Percentiles rank a stretch among this genome's conserved stretches.
Evolutionary conservation across 2,797 vertebrate species (phyloP).

Genomic region (Micromesistius poutassou): DNA sequence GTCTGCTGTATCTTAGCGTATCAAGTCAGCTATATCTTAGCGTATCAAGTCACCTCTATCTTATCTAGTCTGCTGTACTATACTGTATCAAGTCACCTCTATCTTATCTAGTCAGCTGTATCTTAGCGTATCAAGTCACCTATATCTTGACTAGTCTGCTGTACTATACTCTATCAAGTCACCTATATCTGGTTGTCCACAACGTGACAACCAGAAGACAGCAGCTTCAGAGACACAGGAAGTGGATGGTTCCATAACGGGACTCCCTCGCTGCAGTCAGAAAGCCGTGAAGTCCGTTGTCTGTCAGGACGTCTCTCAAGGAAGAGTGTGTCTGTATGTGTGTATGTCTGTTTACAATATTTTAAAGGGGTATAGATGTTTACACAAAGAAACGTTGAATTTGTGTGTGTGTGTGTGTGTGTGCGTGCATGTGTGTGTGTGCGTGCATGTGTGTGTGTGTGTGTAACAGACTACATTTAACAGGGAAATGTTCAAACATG

Average conservation of each 20-base stretch:
- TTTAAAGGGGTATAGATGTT: neutral
- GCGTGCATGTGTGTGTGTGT: neutral
- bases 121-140: no score
- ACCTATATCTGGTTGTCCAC: neutral
- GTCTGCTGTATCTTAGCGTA: neutral
- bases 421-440: neutral
- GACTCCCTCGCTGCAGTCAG: constrained; percentile 25
- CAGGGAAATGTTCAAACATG: constrained; percentile 21
- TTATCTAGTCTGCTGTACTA: no score
- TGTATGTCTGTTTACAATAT: neutral
- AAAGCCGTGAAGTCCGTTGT: constrained; percentile 37
- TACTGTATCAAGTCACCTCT: no score
- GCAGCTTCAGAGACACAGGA: constrained; percentile 5
- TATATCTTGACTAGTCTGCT: no score
- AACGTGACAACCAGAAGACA: neutral
- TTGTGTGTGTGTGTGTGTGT: constrained; percentile 6
- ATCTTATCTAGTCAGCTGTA: neutral
- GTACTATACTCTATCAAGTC: no score
- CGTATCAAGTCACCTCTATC: no score
- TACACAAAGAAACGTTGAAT: neutral
- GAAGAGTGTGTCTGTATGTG: constrained; percentile 3
- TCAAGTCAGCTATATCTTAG: no score
- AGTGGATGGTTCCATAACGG: constrained; percentile 39
- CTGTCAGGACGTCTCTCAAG: constrained; percentile 35
- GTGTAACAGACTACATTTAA: neutral